Evolutionary conservation across 2,113 vertebrate species (phyloP).

Genomic region (Amia ocellicauda): DNA sequence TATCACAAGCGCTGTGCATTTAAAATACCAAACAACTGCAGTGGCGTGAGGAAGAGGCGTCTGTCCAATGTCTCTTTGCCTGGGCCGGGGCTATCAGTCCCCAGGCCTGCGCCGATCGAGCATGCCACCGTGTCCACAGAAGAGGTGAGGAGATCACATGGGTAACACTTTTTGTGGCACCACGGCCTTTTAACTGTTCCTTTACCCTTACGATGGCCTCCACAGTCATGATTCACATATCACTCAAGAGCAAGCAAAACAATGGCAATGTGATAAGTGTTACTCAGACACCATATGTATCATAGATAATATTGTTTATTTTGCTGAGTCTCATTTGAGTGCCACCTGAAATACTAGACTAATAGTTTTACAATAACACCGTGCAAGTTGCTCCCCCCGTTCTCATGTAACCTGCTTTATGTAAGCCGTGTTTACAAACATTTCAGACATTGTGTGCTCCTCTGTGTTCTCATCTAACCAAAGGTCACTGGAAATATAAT

Average conservation of each 20-base stretch:
- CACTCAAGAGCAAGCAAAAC: no score
- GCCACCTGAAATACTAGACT: slow-evolving; percentile 34
- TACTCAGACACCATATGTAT: no score
- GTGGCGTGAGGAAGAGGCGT: slow-evolving; percentile 87
- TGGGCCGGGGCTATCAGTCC: slow-evolving; percentile 81
- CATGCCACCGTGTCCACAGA: slow-evolving; percentile 69
- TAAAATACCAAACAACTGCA: slow-evolving; percentile 98
- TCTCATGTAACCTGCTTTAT: slow-evolving; percentile 43
- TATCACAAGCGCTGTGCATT: slow-evolving; percentile 98
- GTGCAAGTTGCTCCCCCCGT: slow-evolving; percentile 4
- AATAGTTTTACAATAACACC: slow-evolving; percentile 29
- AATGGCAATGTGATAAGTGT: no score
- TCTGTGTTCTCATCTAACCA: slow-evolving; percentile 33
- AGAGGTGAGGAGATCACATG: slow-evolving; percentile 69
- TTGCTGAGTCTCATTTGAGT: slow-evolving; percentile 24
- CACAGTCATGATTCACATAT: no score
- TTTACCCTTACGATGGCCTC: no score
- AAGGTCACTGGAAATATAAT: slow-evolving; percentile 49
- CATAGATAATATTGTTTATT: no score
- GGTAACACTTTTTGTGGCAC: no score
- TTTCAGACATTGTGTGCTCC: slow-evolving; percentile 32
- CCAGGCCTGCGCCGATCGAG: slow-evolving; percentile 77
- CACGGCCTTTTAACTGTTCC: no score
- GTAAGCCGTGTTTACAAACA: slow-evolving; percentile 19
- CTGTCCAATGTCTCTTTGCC: slow-evolving; percentile 91